Conservation (phyloP, 2,888 invertebrate genomes). For the Ametastegia equiseti region DNA sequence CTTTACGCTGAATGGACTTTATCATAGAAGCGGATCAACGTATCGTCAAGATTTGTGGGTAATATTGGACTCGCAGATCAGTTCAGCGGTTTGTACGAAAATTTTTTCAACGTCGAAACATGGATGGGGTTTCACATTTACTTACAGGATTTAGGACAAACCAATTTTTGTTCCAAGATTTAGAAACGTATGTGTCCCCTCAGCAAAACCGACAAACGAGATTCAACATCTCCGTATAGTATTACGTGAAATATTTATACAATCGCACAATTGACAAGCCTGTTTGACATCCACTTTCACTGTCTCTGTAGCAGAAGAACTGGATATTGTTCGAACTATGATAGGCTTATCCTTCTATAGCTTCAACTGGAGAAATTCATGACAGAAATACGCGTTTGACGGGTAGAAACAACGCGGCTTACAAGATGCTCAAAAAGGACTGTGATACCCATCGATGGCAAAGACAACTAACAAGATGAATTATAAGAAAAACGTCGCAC, state of each 20-base stretch:
- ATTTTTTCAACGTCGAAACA: no score
- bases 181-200: no score
- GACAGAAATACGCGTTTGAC: conserved; percentile 23
- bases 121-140: no score
- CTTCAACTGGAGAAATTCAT: neutral
- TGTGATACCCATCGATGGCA: conserved; percentile 1
- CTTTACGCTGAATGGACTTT: no score
- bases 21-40: no score
- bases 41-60: no score
- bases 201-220: neutral
- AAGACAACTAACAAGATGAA: conserved; percentile 23
- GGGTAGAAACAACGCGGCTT: neutral
- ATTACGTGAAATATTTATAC: conserved; percentile 4
- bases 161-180: no score
- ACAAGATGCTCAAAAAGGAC: neutral
- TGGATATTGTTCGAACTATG: conserved; percentile 18
- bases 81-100: no score
- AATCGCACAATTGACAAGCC: neutral
- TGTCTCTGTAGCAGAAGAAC: neutral
- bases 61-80: no score
- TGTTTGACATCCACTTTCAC: conserved; percentile 32
- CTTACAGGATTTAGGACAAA: no score
- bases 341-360: neutral
- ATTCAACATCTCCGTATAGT: neutral
- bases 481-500: conserved; percentile 3